Base-by-base conservation (phyloP, 1,140 invertebrate genomes). In the Daktulosphaira vitifoliae region DNA sequence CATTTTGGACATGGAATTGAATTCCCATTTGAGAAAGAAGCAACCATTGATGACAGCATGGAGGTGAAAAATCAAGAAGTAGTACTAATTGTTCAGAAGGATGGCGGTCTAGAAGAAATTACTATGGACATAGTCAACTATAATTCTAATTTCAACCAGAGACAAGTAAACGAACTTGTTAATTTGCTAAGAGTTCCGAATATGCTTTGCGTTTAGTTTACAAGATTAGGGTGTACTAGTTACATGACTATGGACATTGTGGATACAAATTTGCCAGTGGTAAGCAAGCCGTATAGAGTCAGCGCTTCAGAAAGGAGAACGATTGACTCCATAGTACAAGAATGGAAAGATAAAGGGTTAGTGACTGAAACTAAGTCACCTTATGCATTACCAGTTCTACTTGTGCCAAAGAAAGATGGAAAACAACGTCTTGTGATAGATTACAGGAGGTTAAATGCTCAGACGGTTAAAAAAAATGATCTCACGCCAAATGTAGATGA, bases 401-500 rank as follows among this genome's bases (percentile, higher is more conserved):
- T 56, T 2, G 65, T 56, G 1, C 11, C 9, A 0, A 56, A 66
- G 15, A n/a, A 25, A 0, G n/a, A 20, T 1, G 42, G 42, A 11
- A 20, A 70, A 25, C 68, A 44, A 6, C 13, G 71, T 33, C 20
- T 72, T 4, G 46, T 64, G 2, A 48, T 72, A 4, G 76, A 76
- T 68, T 78, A 73, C 54, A 39, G 74, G 25, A 73, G 73, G 64
- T 51, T 77, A 49, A 78, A 78, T 69, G 70, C 74, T 42, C 70
- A 71, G 46, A 76, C 73, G 7, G 69, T 75, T 16, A 69, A 69
- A 3, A 77, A 81, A 68, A 70, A 68, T 42, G 82, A 76, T 70
- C 81, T 81, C 0, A 52, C 83, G 9, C 80, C 81, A 6, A 67
- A 75, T 8, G 79, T 81, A 16, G 72, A 74, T 13, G 77, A 79